phyloP scores from a whole-genome alignment of 2,888 invertebrate species.

The Andrena chrysosceles region DNA sequence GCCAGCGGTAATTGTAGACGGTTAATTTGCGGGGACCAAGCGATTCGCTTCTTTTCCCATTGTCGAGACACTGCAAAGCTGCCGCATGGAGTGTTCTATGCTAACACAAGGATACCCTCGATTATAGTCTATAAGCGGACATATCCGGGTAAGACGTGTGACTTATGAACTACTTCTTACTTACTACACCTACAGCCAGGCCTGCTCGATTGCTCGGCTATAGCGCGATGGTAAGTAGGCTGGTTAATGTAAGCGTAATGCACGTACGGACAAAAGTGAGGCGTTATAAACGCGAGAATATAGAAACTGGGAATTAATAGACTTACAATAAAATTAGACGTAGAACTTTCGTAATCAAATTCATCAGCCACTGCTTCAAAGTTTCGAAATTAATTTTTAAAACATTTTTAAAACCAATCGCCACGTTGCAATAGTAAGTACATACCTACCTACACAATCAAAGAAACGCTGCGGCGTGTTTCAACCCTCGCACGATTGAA shows the following conservation, averaged over 20 bases:
- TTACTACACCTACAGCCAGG: constrained; percentile 64
- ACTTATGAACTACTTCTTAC: constrained; percentile 64
- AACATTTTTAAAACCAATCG: no score
- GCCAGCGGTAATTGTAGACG: constrained; percentile 34
- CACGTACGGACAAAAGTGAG: constrained; percentile 1
- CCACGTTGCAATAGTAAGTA: no score
- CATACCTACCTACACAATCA: no score
- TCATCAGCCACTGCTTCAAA: no score
- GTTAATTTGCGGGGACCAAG: background rate
- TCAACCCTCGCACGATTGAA: background rate
- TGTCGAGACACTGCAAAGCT: constrained; percentile 13
- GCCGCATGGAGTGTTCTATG: constrained; percentile 4
- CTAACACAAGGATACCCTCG: background rate
- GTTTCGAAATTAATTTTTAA: no score
- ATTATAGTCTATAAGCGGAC: background rate
- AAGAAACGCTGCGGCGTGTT: background rate
- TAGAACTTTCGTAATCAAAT: no score
- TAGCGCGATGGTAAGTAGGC: constrained; percentile 45
- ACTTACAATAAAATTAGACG: no score
- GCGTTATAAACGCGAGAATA: constrained; percentile 35
- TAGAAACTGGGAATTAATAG: constrained; percentile 31
- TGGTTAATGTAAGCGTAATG: constrained; percentile 53
- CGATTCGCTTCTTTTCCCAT: background rate
- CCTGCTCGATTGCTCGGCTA: constrained; percentile 55
- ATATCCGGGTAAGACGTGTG: constrained; percentile 7